Evolutionary conservation across 1,140 invertebrate species (phyloP).

Genomic region (Nephila pilipes): DNA sequence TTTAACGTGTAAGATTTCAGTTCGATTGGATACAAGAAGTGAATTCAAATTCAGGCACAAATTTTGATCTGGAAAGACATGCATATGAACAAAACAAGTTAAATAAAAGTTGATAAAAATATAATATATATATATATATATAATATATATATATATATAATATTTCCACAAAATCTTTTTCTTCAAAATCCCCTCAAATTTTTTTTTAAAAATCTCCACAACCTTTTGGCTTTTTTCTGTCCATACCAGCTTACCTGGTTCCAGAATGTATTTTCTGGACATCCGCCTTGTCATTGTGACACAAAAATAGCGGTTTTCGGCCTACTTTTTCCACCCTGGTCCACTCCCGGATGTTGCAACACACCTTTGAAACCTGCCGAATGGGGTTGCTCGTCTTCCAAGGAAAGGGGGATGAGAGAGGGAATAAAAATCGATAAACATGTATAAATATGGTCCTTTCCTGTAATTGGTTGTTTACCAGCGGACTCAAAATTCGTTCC

Average conservation of each 20-base stretch:
- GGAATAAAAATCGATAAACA: slow-evolving; percentile 10
- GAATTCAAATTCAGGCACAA: too few relatives aligned
- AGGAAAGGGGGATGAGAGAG: neutral
- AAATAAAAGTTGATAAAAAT: too few relatives aligned
- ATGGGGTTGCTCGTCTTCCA: slow-evolving; percentile 12
- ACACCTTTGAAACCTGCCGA: slow-evolving; percentile 26
- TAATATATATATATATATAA: too few relatives aligned
- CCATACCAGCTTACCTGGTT: neutral
- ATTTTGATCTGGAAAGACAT: too few relatives aligned
- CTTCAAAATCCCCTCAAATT: too few relatives aligned
- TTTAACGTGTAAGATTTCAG: too few relatives aligned
- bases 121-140: too few relatives aligned
- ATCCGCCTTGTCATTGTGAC: slow-evolving; percentile 57
- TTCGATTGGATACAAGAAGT: too few relatives aligned
- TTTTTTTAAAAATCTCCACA: too few relatives aligned
- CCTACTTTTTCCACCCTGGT: slow-evolving; percentile 44
- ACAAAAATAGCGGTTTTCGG: slow-evolving; percentile 50
- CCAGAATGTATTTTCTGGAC: neutral
- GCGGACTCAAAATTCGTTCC: neutral
- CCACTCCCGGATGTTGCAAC: slow-evolving; percentile 31
- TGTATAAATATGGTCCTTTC: neutral
- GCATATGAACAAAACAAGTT: too few relatives aligned
- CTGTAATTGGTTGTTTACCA: slow-evolving; percentile 39
- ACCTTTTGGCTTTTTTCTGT: neutral
- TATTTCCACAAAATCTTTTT: too few relatives aligned